These are phyloP conservation scores for Micronycteris hirsuta DNA, from an alignment of 2,113 vertebrate genomes.

Conservation along the genomic window DNA sequence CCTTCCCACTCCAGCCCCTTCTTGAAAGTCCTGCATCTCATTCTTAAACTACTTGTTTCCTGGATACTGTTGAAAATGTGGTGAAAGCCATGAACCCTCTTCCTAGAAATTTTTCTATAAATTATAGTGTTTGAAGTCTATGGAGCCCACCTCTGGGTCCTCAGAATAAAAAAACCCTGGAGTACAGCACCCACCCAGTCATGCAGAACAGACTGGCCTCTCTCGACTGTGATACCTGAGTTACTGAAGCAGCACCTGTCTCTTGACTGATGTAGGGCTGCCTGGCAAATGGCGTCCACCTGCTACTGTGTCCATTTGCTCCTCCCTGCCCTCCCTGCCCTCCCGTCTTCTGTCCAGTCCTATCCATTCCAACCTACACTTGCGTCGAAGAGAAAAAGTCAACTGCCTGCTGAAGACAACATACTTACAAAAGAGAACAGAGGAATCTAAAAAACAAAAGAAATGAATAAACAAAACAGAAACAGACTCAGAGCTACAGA, in stretches of 20 bases:
- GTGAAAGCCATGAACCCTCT: not conserved
- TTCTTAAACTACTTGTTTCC: not conserved
- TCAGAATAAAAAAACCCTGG: not conserved
- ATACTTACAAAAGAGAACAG: conserved; percentile 16
- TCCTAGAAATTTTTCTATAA: not conserved
- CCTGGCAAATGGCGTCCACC: conserved; percentile 52
- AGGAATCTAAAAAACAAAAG: not conserved
- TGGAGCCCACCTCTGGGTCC: not conserved
- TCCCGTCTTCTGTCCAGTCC: conserved; percentile 39
- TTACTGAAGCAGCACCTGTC: conserved; percentile 62
- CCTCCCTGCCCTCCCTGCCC: not conserved
- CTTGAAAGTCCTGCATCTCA: not conserved
- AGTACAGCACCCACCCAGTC: not conserved
- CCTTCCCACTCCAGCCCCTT: not conserved
- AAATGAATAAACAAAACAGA: not conserved
- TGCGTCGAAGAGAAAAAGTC: not conserved
- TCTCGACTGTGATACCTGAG: conserved; percentile 15
- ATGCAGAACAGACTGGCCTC: conserved; percentile 8
- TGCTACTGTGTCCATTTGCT: conserved; percentile 23
- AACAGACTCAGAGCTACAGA: not conserved
- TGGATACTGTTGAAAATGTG: not conserved
- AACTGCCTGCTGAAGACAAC: not conserved
- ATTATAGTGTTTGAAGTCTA: not conserved
- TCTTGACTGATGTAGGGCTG: conserved; percentile 66
- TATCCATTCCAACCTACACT: not conserved